Conservation (phyloP, 2,113 vertebrate genomes). For the Leptobrachium ailaonicum region DNA sequence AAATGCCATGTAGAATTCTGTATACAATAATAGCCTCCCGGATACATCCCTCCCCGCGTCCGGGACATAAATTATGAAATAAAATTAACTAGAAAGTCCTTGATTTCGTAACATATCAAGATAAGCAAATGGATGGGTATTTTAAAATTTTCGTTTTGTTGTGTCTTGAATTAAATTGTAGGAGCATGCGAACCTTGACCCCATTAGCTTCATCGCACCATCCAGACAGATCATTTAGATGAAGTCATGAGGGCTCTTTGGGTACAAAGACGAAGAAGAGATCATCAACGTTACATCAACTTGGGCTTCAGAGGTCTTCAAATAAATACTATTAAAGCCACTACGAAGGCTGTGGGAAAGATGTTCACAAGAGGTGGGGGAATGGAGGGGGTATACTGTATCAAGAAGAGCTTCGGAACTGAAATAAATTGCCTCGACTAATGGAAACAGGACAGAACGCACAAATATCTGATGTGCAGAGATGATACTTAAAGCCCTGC, state of each 20-base stretch:
- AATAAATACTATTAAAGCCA: conserved; percentile 3
- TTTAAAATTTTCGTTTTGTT: conserved; percentile 50
- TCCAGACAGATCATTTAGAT: conserved; percentile 44
- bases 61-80: too few species aligned
- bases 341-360: conserved; percentile 16
- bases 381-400: conserved; percentile 2
- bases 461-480: too few species aligned
- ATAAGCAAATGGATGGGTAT: conserved; percentile 60
- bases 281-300: conserved; percentile 30
- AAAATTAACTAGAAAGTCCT: too few species aligned
- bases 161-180: conserved; percentile 55
- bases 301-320: conserved; percentile 34
- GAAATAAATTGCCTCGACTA: neutral
- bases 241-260: conserved; percentile 26
- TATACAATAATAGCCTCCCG: too few species aligned
- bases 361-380: neutral
- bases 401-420: neutral
- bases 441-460: too few species aligned
- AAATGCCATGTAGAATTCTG: too few species aligned
- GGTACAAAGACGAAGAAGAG: conserved; percentile 10
- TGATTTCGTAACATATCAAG: conserved; percentile 23
- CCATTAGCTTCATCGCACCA: conserved; percentile 24
- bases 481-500: too few species aligned
- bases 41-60: too few species aligned
- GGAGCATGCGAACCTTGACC: conserved; percentile 21